Evolutionary conservation across 2,113 vertebrate species (phyloP).

Genomic region (Apteryx mantelli): DNA sequence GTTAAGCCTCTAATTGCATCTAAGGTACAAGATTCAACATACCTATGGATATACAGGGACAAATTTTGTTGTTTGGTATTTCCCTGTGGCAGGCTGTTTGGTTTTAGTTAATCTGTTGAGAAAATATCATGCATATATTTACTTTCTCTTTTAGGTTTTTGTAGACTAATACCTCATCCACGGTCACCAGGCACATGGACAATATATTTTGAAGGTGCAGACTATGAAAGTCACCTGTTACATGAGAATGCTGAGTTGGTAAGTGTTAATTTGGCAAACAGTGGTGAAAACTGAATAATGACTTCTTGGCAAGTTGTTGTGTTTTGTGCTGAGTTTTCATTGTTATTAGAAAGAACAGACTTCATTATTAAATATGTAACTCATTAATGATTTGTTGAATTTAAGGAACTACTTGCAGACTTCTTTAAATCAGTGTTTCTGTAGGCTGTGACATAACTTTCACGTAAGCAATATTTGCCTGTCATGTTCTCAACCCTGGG

Average conservation of each 20-base stretch:
- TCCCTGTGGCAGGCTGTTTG: not conserved
- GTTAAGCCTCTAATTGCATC: not conserved
- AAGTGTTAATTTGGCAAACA: slow-evolving; percentile 45
- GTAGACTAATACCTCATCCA: slow-evolving; percentile 87
- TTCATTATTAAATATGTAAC: not conserved
- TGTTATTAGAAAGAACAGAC: not conserved
- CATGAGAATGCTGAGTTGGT: slow-evolving; percentile 89
- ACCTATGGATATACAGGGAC: not conserved
- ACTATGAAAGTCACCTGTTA: slow-evolving; percentile 90
- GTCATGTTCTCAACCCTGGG: not conserved
- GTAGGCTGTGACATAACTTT: not conserved
- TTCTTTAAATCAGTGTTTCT: not conserved
- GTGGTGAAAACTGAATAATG: not conserved
- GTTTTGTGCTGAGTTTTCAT: not conserved
- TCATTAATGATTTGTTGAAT: not conserved
- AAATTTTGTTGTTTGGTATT: not conserved
- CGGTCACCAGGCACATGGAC: slow-evolving; percentile 96
- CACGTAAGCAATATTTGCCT: not conserved
- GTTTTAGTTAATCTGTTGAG: not conserved
- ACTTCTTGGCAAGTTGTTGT: not conserved
- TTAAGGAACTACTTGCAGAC: not conserved
- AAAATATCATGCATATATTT: not conserved
- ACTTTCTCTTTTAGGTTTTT: slow-evolving; percentile 82
- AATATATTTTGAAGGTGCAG: slow-evolving; percentile 93
- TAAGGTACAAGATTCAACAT: not conserved